Percentiles rank a stretch among this genome's conserved stretches.
phyloP scores from a whole-genome alignment of 2,797 vertebrate genomes.

The Anguilla anguilla region DNA sequence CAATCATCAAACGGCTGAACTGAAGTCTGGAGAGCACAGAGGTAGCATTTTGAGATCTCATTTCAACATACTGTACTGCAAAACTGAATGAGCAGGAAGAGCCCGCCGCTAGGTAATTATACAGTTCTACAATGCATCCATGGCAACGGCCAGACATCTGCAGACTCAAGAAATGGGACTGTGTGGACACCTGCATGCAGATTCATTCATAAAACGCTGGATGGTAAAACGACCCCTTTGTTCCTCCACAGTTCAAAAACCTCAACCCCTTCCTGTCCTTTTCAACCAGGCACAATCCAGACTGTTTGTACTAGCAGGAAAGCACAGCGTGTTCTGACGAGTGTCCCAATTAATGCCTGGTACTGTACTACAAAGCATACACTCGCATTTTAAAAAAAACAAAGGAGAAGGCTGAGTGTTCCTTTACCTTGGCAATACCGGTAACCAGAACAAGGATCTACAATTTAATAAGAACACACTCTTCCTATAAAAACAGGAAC shows the following conservation, averaged over 20 bases:
- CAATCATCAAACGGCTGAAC: neutral
- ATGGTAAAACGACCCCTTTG: neutral
- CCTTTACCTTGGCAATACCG: neutral
- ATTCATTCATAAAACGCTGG: neutral
- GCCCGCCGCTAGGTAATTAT: neutral
- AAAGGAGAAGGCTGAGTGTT: neutral
- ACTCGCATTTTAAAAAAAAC: neutral
- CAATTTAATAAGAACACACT: neutral
- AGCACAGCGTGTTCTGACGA: neutral
- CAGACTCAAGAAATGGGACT: neutral
- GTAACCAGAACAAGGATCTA: neutral
- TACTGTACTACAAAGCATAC: neutral
- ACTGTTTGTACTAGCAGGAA: neutral
- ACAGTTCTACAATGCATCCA: neutral
- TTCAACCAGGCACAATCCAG: neutral
- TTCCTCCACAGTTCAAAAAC: neutral
- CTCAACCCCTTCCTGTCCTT: neutral
- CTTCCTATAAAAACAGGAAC: neutral
- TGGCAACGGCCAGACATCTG: neutral
- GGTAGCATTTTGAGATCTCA: neutral
- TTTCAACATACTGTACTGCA: neutral
- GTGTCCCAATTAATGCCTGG: neutral
- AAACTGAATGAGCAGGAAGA: neutral
- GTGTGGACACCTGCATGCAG: neutral
- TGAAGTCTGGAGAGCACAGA: neutral